Evolutionary conservation across 2,888 invertebrate genomes (phyloP).

Genomic region (Marasmarcha lunaedactyla): DNA sequence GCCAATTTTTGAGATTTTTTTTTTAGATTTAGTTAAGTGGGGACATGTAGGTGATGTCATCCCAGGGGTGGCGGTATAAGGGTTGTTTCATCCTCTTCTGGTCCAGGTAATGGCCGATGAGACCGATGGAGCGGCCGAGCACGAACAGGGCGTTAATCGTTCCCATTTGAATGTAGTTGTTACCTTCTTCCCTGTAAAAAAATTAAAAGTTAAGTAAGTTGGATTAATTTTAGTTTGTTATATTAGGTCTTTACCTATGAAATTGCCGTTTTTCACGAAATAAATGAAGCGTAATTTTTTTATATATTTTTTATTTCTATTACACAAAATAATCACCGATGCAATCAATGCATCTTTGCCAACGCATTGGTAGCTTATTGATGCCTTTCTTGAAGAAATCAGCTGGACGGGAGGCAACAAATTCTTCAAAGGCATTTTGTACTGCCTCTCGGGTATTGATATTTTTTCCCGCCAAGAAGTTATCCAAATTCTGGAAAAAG

Average conservation of each 20-base stretch:
- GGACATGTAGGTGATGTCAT: constrained; percentile 84
- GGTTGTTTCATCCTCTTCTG: constrained; percentile 99
- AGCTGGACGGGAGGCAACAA: too few species aligned
- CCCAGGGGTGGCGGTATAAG: constrained; percentile 99
- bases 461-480: too few species aligned
- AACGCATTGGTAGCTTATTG: too few species aligned
- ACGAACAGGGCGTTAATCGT: constrained; percentile 98
- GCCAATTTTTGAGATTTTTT: too few species aligned
- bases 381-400: too few species aligned
- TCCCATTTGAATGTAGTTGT: constrained; percentile 97
- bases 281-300: too few species aligned
- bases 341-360: too few species aligned
- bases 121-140: constrained; percentile 97
- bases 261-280: too few species aligned
- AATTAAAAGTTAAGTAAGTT: neutral
- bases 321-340: neutral
- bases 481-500: too few species aligned
- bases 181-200: constrained; percentile 87
- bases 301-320: neutral
- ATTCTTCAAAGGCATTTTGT: too few species aligned
- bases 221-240: neutral
- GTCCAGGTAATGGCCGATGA: constrained; percentile 98
- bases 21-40: constrained; percentile 35
- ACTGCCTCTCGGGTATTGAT: too few species aligned
- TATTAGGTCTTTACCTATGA: too few species aligned